Base-by-base conservation (phyloP, 2,888 invertebrate genomes). In the Spisula solida region DNA sequence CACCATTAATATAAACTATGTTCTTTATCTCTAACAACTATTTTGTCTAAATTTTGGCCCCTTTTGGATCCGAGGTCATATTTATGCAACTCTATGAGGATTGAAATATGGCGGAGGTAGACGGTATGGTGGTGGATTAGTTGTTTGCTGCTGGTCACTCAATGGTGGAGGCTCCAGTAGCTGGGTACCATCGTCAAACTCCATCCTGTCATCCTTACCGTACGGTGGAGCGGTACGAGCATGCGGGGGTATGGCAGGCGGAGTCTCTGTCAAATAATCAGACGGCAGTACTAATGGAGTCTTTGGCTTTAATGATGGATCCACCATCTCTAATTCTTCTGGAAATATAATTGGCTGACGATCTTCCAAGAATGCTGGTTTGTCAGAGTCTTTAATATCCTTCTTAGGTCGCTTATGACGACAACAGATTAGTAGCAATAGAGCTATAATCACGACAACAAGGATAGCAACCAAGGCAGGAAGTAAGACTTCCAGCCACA, bases 261-360 rank as follows among this genome's bases (percentile, higher is more conserved):
- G 91, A 25, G 81, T 82, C 31, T 93, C 92, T 51, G 81, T 75
- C 31, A 92, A 86, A 75, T 92, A 92, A 80, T 93, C 94, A n/a
- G 91, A 87, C 0, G 93, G 92, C 51, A 95, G 85, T 14, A 94
- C 90, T 16, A 93, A 81, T 8, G 95, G 94, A 51, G 90, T 87
- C 66, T 93, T 92, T 6, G 95, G 93, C 70, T 93, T 93, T 12
- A 92, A 88, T 0, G 88, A 91, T 14, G 94, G 88, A 51, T 94
- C 94, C 16, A 93, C 92, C 88, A 93, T 91, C 79, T 94, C 94
- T 29, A 94, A 60, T 81, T 95, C 95, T 20, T 94, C 94, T 25
- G 94, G 95, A 56, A 95, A 93, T 56, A 95, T 93, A 14, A 95
- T 94, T 1, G 95, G 95, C 16, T 94, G 93, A 29, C 95, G 90